phyloP scores from a whole-genome alignment of 2,888 invertebrate species.

The Fragum whitleyi region DNA sequence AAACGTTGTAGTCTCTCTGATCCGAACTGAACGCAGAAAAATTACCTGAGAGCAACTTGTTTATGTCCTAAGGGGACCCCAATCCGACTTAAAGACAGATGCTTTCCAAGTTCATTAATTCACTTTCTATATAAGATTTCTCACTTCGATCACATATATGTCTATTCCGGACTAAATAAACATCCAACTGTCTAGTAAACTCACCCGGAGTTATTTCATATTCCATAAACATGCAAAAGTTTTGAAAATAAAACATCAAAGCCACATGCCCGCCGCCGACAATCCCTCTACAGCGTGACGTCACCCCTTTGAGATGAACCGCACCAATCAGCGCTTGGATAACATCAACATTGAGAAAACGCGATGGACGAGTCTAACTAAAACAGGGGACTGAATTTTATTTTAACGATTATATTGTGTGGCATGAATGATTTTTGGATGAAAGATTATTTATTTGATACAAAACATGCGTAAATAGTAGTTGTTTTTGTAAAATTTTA shows the following conservation, averaged over 20 bases:
- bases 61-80: constrained; percentile 27
- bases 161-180: neutral
- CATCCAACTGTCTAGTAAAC: neutral
- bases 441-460: no score
- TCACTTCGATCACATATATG: neutral
- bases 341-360: constrained; percentile 81
- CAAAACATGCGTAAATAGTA: no score
- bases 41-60: constrained; percentile 29
- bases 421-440: no score
- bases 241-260: constrained; percentile 82
- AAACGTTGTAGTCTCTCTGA: neutral
- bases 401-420: neutral
- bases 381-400: constrained; percentile 17
- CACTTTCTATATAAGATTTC: neutral
- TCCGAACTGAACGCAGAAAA: constrained; percentile 2
- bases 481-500: no score
- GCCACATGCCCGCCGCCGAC: constrained; percentile 82
- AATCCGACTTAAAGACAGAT: constrained; percentile 13
- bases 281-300: constrained; percentile 80
- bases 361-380: constrained; percentile 71
- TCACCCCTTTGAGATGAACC: constrained; percentile 80
- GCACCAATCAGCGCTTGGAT: constrained; percentile 81
- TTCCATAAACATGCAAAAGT: constrained; percentile 55
- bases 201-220: constrained; percentile 7
- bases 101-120: neutral